phyloP scores from a whole-genome alignment of 2,888 invertebrate genomes.

The Ecliptopera silaceata region DNA sequence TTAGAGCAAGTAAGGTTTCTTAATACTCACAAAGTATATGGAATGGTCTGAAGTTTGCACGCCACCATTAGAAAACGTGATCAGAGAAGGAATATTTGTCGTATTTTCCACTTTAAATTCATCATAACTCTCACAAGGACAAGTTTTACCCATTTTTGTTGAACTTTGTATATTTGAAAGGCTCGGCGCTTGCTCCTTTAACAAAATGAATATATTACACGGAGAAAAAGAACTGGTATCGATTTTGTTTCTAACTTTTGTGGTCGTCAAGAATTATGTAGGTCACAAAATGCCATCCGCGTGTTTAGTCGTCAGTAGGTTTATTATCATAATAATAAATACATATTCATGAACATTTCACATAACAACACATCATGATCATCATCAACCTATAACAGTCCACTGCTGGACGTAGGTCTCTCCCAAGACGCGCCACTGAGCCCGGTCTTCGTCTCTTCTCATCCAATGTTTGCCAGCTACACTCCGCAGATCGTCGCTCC shows the following conservation, averaged over 20 bases:
- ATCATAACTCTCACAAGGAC: constrained; percentile 10
- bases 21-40: constrained; percentile 59
- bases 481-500: no score
- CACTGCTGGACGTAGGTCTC: no score
- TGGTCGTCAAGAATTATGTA: neutral
- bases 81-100: neutral
- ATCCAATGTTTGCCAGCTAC: no score
- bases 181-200: neutral
- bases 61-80: constrained; percentile 5
- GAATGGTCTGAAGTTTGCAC: constrained; percentile 62
- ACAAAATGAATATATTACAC: neutral
- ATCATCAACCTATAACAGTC: no score
- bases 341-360: no score
- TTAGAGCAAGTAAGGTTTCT: neutral
- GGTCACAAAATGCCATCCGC: no score
- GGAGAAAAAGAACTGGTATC: no score
- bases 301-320: no score
- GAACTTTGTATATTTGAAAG: constrained; percentile 14
- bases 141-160: constrained; percentile 7
- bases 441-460: no score
- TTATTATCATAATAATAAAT: no score
- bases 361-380: no score
- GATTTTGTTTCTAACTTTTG: neutral
- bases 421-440: no score
- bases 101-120: constrained; percentile 9